A percentile compares a stretch with the other conserved stretches of the same genome.
phyloP scores from a whole-genome alignment of 1,140 invertebrate genomes.

The Streblospio benedicti region DNA sequence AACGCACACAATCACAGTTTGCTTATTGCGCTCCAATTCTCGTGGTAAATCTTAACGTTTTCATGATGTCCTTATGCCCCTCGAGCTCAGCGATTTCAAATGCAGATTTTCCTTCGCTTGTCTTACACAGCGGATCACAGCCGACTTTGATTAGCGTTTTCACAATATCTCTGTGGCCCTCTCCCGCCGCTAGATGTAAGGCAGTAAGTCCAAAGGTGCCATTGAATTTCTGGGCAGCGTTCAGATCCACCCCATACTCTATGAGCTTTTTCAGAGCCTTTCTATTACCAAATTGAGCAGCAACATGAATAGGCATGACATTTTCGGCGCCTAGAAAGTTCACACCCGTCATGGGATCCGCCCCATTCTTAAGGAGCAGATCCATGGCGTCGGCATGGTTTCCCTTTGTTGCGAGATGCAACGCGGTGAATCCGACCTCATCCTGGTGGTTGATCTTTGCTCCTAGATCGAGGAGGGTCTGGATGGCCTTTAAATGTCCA shows the following conservation, averaged over 20 bases:
- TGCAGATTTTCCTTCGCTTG: conserved; percentile 7
- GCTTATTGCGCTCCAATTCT: no score
- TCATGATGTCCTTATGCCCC: conserved; percentile 10
- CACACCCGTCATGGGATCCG: conserved; percentile 78
- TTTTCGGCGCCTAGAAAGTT: conserved; percentile 5
- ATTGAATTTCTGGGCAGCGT: conserved; percentile 10
- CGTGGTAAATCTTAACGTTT: background rate
- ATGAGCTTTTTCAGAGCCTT: conserved; percentile 8
- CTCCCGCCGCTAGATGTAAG: conserved; percentile 9
- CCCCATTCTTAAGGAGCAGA: conserved; percentile 86
- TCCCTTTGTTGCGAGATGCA: conserved; percentile 96
- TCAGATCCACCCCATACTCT: conserved; percentile 8
- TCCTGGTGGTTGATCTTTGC: conserved; percentile 87
- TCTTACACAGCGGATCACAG: conserved; percentile 2
- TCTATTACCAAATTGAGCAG: conserved; percentile 3
- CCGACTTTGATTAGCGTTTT: conserved; percentile 5
- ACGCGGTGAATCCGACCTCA: conserved; percentile 95
- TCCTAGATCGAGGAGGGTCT: conserved; percentile 86
- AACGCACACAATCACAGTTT: no score
- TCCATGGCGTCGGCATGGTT: conserved; percentile 81
- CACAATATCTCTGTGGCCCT: conserved; percentile 1
- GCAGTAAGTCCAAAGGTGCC: conserved; percentile 2
- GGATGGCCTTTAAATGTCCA: conserved; percentile 90
- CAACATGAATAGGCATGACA: conserved; percentile 7
- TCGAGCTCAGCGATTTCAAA: conserved; percentile 5